phyloP scores from a whole-genome alignment of 2,888 invertebrate genomes.

The Acrobasis repandana region DNA sequence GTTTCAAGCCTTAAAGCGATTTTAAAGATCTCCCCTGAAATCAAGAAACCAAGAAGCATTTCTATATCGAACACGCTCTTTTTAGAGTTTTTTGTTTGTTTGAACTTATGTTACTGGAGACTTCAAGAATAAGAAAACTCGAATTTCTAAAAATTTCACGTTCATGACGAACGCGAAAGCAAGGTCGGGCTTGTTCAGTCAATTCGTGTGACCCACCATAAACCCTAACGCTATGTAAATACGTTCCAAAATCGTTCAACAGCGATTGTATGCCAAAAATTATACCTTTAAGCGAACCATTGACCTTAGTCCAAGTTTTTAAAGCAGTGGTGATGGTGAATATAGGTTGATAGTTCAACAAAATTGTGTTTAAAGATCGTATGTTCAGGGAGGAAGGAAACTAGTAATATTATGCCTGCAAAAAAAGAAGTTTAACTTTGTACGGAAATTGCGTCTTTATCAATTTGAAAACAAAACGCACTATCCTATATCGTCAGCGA shows the following conservation, averaged over 20 bases:
- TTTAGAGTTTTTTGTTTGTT: neutral
- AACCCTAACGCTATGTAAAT: conserved; percentile 17
- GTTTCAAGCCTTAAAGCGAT: too few relatives aligned
- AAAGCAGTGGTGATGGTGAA: neutral
- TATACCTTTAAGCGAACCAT: conserved; percentile 36
- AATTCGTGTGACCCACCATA: conserved; percentile 11
- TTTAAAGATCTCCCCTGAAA: too few relatives aligned
- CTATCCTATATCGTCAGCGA: too few relatives aligned
- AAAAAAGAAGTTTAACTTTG: too few relatives aligned
- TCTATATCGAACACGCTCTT: too few relatives aligned
- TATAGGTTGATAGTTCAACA: neutral
- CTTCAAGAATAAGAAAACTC: conserved; percentile 1
- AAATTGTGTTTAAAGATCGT: neutral
- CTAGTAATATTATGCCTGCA: too few relatives aligned
- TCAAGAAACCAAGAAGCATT: too few relatives aligned
- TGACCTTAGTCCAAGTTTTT: neutral
- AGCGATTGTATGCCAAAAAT: conserved; percentile 66
- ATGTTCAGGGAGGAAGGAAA: too few relatives aligned
- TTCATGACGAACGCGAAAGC: neutral
- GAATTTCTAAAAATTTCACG: neutral
- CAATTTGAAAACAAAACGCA: too few relatives aligned
- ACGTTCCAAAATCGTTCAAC: conserved; percentile 50
- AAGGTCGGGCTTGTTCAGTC: neutral
- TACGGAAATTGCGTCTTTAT: too few relatives aligned
- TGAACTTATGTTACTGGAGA: neutral